Evolutionary conservation across 2,797 vertebrate species (phyloP).

Genomic region (Darevskia mixta): DNA sequence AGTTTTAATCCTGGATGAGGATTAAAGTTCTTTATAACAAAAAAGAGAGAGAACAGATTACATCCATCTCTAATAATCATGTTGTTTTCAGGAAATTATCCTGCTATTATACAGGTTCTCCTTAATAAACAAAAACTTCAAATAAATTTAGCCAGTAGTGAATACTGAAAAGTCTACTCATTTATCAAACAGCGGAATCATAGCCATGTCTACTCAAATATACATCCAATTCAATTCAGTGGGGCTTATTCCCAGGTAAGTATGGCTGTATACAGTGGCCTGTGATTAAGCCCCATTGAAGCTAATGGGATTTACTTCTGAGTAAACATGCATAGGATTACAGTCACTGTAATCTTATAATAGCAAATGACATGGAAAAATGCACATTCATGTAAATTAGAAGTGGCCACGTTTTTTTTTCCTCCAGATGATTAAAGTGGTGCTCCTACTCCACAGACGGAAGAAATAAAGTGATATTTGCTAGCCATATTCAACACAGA

Average conservation of each 20-base stretch:
- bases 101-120: slow-evolving; percentile 24
- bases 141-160: background rate
- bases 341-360: background rate
- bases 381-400: background rate
- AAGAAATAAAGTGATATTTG: background rate
- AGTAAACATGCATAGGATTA: background rate
- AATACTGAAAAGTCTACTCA: slow-evolving; percentile 1
- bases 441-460: background rate
- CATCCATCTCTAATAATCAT: slow-evolving; percentile 83
- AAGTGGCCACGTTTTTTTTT: background rate
- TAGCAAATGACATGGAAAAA: background rate
- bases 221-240: background rate
- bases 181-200: slow-evolving; percentile 1
- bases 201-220: background rate
- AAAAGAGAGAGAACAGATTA: slow-evolving; percentile 83
- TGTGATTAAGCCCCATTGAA: no score
- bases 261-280: no score
- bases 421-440: background rate
- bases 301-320: background rate
- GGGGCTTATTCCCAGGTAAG: background rate
- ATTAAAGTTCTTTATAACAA: slow-evolving; percentile 86
- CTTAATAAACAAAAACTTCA: background rate
- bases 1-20: slow-evolving; percentile 88
- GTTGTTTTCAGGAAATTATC: slow-evolving; percentile 51
- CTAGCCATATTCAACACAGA: background rate